Base-by-base conservation (phyloP, 2,888 invertebrate species). In the Mamestra brassicae region DNA sequence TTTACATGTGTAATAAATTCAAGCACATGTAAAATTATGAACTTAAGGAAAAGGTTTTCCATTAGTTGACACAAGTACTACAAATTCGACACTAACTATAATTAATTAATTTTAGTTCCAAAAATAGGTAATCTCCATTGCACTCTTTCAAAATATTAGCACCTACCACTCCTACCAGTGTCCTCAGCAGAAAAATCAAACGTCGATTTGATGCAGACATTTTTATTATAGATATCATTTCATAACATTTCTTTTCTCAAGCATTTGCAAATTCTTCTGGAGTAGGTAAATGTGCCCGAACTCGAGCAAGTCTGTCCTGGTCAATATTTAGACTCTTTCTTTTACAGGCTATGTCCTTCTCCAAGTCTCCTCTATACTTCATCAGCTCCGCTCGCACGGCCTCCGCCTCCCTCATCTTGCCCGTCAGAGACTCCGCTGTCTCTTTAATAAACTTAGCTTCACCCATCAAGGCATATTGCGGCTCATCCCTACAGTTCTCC, bases 401-500 rank as follows among this genome's bases (percentile, higher is more conserved):
- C 85, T 98, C 97, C 0, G 98, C 97, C 74, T 97, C 97, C 63
- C 97, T 96, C 67, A 98, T 89, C 88, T 98, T 97, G 10, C 96
- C 96, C 34, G 95, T 93, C 86, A 98, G 94, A 0, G 97, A 97
- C 0, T 91, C 93, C 0, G 83, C 81, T 0, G 92, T 91, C 79
- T 96, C 97, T 62, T 95, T 97, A 95, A 87, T 97, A 93, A 86
- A 97, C 90, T 97, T 97, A 0, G 98, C 97, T 94, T 98, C 98
- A 63, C 97, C 97, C 79, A 98, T 97, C 63, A 98, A 93, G 8
- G 97, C 97, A 89, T 97, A 98, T 91, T 99, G 99, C 1, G 98
- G 97, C 38, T 97, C 97, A 93, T 99, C 99, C 69, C 98, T 97
- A 89, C 98, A 99, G 89, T 98, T 98, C 91, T 99, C 99, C 1